A percentile compares a stretch with the other conserved stretches of the same genome.
These are phyloP conservation scores for Pachyseris speciosa DNA, from an alignment of 64 coral and sea anemone genomes.

Conservation along the genomic window DNA sequence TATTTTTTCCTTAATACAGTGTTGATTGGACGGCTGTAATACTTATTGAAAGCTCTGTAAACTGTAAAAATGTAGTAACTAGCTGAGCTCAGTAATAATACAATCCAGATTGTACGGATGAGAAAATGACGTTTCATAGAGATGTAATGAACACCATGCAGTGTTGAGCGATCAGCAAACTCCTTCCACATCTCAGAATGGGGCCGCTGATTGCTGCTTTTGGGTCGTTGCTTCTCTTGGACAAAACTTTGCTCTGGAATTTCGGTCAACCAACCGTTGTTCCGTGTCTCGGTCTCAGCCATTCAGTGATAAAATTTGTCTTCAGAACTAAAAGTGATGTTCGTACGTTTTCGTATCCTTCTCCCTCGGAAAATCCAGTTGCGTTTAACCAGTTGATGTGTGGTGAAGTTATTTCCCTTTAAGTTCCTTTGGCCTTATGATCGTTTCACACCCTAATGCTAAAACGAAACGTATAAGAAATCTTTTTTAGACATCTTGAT, in stretches of 20 bases:
- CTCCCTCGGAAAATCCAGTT: no score
- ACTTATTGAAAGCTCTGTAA: conserved; percentile 56
- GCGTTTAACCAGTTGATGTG: no score
- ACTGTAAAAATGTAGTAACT: conserved; percentile 22
- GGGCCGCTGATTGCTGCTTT: no score
- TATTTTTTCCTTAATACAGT: conserved; percentile 43
- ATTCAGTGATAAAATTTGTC: no score
- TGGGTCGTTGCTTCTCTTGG: neutral
- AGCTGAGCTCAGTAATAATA: conserved; percentile 47
- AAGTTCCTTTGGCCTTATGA: no score
- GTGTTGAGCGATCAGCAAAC: conserved; percentile 64
- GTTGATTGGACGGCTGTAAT: conserved; percentile 61
- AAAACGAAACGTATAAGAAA: no score
- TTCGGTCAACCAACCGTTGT: neutral
- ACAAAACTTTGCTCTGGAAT: neutral
- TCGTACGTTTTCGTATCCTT: no score
- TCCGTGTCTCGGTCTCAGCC: neutral
- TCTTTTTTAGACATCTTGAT: no score
- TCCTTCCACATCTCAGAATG: conserved; percentile 60
- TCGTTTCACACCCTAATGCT: no score
- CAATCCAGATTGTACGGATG: conserved; percentile 33
- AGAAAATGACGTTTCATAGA: conserved; percentile 32
- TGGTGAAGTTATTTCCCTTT: neutral
- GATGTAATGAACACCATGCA: conserved; percentile 69
- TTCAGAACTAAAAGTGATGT: no score